Conservation (phyloP, 2,113 vertebrate species). For the Amazona guildingii region DNA sequence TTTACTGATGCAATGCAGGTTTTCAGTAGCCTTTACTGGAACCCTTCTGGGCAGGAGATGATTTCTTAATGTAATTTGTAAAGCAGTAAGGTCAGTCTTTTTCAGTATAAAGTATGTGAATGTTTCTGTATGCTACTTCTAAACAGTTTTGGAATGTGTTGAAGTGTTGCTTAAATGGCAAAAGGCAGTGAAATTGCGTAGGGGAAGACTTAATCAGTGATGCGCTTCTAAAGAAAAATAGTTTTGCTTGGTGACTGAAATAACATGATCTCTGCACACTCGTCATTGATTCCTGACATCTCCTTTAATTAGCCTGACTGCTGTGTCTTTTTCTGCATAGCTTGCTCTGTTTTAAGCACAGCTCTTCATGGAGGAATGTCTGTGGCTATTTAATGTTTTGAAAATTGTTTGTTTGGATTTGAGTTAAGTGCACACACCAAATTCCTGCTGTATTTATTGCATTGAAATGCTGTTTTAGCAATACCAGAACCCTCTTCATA, state of each 20-base stretch:
- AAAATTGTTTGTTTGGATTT: background rate
- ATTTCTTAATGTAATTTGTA: background rate
- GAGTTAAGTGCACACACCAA: background rate
- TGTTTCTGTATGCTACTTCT: background rate
- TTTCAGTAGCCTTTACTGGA: background rate
- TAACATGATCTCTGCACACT: background rate
- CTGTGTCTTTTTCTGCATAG: background rate
- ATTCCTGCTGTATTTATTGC: background rate
- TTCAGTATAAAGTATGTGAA: background rate
- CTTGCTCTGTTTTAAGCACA: background rate
- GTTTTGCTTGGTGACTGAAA: background rate
- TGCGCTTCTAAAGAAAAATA: background rate
- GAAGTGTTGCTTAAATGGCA: background rate
- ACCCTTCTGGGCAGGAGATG: background rate
- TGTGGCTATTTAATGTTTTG: background rate
- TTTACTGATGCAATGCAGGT: background rate
- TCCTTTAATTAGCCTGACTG: background rate
- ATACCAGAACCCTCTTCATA: background rate
- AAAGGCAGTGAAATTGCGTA: background rate
- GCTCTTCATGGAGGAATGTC: background rate
- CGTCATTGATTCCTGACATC: background rate
- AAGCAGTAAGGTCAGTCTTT: background rate
- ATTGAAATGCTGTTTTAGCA: background rate
- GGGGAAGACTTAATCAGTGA: background rate
- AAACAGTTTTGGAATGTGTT: background rate